phyloP scores from a whole-genome alignment of 1,140 invertebrate genomes.

The Stegodyphus dumicola region DNA sequence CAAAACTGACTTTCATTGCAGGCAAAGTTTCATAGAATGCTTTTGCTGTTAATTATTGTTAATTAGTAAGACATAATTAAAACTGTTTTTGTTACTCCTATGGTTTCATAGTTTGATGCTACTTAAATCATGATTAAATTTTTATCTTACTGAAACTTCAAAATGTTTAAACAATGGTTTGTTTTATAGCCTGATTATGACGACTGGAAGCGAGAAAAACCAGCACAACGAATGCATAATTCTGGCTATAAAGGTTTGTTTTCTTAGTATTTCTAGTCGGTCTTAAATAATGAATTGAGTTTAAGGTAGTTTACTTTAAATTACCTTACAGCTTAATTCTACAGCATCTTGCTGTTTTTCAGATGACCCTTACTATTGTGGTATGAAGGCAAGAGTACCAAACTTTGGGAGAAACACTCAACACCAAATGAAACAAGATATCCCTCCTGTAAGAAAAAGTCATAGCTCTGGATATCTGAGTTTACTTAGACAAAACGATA shows the following conservation, averaged over 20 bases:
- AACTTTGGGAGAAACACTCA: constrained; percentile 79
- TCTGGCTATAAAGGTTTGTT: constrained; percentile 44
- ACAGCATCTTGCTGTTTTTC: constrained; percentile 63
- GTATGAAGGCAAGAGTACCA: constrained; percentile 86
- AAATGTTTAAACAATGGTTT: neutral
- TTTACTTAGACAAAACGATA: constrained; percentile 45
- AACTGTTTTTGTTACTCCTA: too few relatives aligned
- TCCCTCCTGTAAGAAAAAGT: constrained; percentile 40
- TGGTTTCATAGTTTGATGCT: too few relatives aligned
- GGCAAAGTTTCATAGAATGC: too few relatives aligned
- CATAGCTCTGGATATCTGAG: constrained; percentile 55
- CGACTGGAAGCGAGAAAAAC: constrained; percentile 69
- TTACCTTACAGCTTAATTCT: too few relatives aligned
- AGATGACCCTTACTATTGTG: constrained; percentile 95
- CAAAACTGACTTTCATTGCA: too few relatives aligned
- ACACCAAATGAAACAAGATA: constrained; percentile 14
- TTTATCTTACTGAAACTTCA: too few relatives aligned
- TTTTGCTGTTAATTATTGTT: too few relatives aligned
- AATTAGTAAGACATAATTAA: too few relatives aligned
- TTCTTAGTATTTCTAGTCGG: too few relatives aligned
- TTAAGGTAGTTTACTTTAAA: too few relatives aligned
- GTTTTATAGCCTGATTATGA: constrained; percentile 83
- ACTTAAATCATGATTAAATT: too few relatives aligned
- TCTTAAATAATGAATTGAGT: too few relatives aligned
- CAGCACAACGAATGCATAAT: constrained; percentile 71